phyloP scores from a whole-genome alignment of 2,797 vertebrate genomes.

The Leptatherina wallacei region DNA sequence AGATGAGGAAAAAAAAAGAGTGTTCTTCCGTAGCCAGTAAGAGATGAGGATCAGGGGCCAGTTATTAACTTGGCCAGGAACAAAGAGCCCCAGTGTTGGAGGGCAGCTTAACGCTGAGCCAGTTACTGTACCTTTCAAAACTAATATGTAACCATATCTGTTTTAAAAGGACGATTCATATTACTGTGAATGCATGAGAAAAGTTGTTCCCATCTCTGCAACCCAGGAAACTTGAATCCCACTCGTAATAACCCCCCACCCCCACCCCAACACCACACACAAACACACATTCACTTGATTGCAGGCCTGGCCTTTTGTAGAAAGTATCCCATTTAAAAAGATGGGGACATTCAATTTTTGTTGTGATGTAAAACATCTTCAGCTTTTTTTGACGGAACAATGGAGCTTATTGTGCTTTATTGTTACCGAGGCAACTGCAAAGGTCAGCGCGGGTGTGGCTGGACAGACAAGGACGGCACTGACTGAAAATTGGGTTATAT shows the following conservation, averaged over 20 bases:
- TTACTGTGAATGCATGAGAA: conserved; percentile 93
- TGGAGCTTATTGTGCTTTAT: conserved; percentile 96
- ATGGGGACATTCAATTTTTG: conserved; percentile 94
- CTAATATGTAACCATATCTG: conserved; percentile 99
- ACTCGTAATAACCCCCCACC: conserved; percentile 89
- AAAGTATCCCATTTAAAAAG: conserved; percentile 92
- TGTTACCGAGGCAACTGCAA: conserved; percentile 93
- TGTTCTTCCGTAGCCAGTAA: conserved; percentile 66
- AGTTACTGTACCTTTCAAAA: conserved; percentile 97
- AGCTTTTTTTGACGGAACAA: conserved; percentile 95
- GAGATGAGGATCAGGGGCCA: conserved; percentile 86
- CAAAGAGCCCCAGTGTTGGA: conserved; percentile 92
- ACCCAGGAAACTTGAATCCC: conserved; percentile 94
- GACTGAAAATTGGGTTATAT: conserved; percentile 99
- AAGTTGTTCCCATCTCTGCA: conserved; percentile 93
- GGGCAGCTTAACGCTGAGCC: conserved; percentile 85
- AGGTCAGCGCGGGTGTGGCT: conserved; percentile 98
- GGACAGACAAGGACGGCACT: conserved; percentile 94
- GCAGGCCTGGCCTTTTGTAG: conserved; percentile 94
- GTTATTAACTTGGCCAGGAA: conserved; percentile 89
- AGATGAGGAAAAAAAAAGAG: conserved; percentile 35
- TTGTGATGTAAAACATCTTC: conserved; percentile 98
- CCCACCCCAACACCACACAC: conserved; percentile 26
- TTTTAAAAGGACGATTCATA: conserved; percentile 99
- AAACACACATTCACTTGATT: conserved; percentile 78